phyloP scores from a whole-genome alignment of 2,113 vertebrate genomes.

The Anas platyrhynchos region DNA sequence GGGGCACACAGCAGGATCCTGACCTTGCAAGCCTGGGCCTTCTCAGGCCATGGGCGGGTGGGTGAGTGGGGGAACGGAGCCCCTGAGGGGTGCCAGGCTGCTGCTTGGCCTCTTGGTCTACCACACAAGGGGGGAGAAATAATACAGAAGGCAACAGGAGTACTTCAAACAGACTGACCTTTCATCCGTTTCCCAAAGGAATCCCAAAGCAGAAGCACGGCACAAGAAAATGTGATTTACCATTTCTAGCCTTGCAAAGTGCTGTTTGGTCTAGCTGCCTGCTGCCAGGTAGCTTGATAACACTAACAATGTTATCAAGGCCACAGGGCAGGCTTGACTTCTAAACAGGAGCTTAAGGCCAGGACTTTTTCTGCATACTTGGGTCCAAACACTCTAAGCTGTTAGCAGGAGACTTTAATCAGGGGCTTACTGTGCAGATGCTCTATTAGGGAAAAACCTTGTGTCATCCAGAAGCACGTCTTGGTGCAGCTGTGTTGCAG shows the following conservation, averaged over 20 bases:
- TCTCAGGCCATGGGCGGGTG: background rate
- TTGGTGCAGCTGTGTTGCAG: rapidly evolving
- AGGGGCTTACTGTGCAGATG: rapidly evolving
- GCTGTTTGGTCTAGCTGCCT: background rate
- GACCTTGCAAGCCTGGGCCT: background rate
- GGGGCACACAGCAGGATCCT: background rate
- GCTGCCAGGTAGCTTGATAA: background rate
- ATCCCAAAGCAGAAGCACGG: background rate
- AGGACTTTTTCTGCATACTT: background rate
- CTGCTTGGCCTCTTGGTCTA: background rate
- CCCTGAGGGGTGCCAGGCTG: background rate
- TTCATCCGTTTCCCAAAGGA: background rate
- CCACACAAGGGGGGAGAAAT: background rate
- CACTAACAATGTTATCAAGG: background rate
- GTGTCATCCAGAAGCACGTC: background rate
- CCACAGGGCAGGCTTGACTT: background rate
- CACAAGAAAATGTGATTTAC: background rate
- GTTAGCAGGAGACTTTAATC: background rate
- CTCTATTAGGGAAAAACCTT: background rate
- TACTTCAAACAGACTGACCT: background rate
- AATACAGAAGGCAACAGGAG: background rate
- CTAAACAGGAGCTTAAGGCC: background rate
- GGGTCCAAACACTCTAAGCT: background rate
- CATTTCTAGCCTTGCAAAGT: background rate
- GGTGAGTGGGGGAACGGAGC: background rate